These are phyloP conservation scores for Strigamia transsilvanica DNA, from an alignment of 2,888 invertebrate species.

Conservation along the genomic window DNA sequence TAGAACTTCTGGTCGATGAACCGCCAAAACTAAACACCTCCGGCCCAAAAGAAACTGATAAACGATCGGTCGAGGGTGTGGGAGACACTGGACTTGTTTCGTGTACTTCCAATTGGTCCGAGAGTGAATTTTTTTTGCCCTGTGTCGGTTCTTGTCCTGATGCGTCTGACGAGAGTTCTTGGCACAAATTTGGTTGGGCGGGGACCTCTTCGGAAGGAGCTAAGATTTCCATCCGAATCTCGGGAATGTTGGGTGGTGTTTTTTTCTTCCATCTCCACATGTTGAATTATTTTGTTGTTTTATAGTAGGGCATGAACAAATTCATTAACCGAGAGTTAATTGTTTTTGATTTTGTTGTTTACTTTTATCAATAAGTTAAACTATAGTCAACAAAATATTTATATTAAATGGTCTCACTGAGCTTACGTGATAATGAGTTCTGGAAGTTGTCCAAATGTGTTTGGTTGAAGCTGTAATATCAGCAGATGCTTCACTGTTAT, in stretches of 20 bases:
- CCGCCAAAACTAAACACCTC: conserved; percentile 62
- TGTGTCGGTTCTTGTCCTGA: conserved; percentile 4
- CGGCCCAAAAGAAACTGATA: conserved; percentile 77
- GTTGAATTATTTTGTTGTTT: conserved; percentile 35
- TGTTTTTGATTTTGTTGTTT: not conserved
- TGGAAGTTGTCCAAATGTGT: conserved; percentile 22
- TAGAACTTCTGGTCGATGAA: conserved; percentile 14
- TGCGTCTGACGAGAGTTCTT: conserved; percentile 26
- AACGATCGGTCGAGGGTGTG: conserved; percentile 75
- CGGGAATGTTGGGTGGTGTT: conserved; percentile 32
- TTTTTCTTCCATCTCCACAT: conserved; percentile 48
- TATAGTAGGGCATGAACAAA: not conserved
- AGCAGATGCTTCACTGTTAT: conserved; percentile 27
- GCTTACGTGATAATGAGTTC: conserved; percentile 42
- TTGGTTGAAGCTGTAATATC: conserved; percentile 27
- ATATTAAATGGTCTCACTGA: not conserved
- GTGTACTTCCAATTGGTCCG: conserved; percentile 16
- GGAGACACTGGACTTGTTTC: conserved; percentile 67
- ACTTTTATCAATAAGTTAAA: not conserved
- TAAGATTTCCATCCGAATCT: conserved; percentile 49
- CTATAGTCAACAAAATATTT: not conserved
- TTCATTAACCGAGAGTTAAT: no score
- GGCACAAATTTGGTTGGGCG: conserved; percentile 35
- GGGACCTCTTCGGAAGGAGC: conserved; percentile 44
- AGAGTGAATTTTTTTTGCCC: conserved; percentile 41